Conservation (phyloP, 2,888 invertebrate genomes). For the Phaedon cochleariae region DNA sequence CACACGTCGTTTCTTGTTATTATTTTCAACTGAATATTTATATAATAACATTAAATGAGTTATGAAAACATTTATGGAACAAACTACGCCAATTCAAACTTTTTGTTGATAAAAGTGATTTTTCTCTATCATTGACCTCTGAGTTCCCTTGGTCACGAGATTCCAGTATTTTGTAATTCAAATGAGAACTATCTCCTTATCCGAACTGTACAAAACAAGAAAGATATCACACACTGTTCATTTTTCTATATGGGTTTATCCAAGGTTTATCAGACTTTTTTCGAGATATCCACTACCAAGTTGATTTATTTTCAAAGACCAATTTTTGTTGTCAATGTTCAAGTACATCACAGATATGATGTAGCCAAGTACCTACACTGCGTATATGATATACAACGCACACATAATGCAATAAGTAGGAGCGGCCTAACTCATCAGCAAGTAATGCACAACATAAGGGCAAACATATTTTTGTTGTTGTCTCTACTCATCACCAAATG, state of each 20-base stretch:
- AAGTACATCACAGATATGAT: neutral
- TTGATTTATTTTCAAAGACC: neutral
- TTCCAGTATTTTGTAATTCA: neutral
- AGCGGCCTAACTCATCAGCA: no score
- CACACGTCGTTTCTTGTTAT: conserved; percentile 25
- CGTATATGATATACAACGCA: no score
- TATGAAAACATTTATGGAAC: conserved; percentile 35
- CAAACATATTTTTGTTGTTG: no score
- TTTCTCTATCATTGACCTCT: conserved; percentile 38
- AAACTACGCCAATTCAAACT: conserved; percentile 28
- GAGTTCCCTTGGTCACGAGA: neutral
- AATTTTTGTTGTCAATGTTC: neutral
- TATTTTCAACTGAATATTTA: conserved; percentile 36
- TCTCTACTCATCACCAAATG: no score
- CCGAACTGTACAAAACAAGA: neutral
- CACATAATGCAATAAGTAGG: no score
- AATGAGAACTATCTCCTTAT: neutral
- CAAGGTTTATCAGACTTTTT: neutral
- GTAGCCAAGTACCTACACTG: neutral
- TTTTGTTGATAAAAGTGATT: conserved; percentile 23
- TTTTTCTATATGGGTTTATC: no score
- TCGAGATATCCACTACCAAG: neutral
- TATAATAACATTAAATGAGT: conserved; percentile 36
- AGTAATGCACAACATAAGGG: no score
- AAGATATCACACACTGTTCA: neutral